Percentiles rank a stretch among this genome's conserved stretches.
phyloP scores from a whole-genome alignment of 2,797 vertebrate species.

The Rousettus madagascariensis region DNA sequence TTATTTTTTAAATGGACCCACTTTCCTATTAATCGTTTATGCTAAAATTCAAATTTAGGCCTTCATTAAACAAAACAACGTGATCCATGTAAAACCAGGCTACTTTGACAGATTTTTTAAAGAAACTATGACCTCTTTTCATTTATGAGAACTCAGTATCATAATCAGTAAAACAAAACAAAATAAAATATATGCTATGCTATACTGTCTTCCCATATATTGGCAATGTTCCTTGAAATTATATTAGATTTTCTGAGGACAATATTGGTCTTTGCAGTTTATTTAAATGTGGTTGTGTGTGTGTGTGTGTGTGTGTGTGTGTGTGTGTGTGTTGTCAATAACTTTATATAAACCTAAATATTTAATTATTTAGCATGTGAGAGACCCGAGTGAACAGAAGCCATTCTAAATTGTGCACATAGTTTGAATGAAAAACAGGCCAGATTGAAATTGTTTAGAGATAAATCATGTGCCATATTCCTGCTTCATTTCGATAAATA shows the following conservation, averaged over 20 bases:
- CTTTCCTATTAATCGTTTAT: conserved; percentile 52
- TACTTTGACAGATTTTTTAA: conserved; percentile 15
- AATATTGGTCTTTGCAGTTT: conserved; percentile 31
- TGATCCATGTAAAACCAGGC: conserved; percentile 50
- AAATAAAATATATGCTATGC: conserved; percentile 69
- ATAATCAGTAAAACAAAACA: conserved; percentile 65
- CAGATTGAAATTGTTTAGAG: conserved; percentile 36
- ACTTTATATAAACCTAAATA: conserved; percentile 52
- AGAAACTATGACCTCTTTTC: conserved; percentile 5
- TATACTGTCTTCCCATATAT: neutral
- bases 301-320: neutral
- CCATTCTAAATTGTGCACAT: neutral
- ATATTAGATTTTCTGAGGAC: conserved; percentile 43
- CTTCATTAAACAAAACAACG: conserved; percentile 58
- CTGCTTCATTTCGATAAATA: conserved; percentile 61
- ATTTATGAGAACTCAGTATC: conserved; percentile 60
- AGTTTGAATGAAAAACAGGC: conserved; percentile 31
- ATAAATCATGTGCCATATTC: conserved; percentile 55
- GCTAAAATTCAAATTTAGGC: conserved; percentile 60
- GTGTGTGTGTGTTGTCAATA: conserved; percentile 16
- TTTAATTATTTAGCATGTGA: neutral
- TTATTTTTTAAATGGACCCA: conserved; percentile 38
- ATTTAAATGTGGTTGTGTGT: conserved; percentile 34
- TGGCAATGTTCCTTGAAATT: conserved; percentile 54
- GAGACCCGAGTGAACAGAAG: conserved; percentile 41